These are phyloP conservation scores for Acleris sparsana DNA, from an alignment of 2,888 invertebrate genomes.

Conservation along the genomic window DNA sequence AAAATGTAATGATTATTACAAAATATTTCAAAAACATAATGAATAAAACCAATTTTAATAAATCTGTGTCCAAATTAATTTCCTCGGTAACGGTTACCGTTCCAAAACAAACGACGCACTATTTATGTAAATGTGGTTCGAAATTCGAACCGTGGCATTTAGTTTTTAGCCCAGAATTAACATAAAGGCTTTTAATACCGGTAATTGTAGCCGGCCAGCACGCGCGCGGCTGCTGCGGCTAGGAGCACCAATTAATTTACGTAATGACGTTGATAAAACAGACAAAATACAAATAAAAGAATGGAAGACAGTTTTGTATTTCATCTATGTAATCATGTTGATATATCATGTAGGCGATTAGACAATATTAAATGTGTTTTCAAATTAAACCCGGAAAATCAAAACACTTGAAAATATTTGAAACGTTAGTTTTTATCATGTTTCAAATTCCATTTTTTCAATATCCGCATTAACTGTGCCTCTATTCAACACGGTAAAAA, in stretches of 20 bases:
- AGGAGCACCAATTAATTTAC: conserved; percentile 15
- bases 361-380: too few species aligned
- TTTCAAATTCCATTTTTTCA: too few species aligned
- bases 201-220: conserved; percentile 14
- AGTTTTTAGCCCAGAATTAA: conserved; percentile 25
- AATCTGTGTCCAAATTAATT: not conserved
- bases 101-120: conserved; percentile 16
- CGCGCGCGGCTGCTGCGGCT: not conserved
- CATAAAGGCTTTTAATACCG: conserved; percentile 26
- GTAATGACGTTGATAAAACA: conserved; percentile 15
- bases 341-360: too few species aligned
- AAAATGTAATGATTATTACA: too few species aligned
- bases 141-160: conserved; percentile 18
- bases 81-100: not conserved
- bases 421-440: too few species aligned
- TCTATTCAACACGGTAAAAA: too few species aligned
- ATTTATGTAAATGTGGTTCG: conserved; percentile 16
- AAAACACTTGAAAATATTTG: too few species aligned
- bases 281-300: not conserved
- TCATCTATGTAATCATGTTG: not conserved
- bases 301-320: too few species aligned
- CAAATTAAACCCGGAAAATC: too few species aligned
- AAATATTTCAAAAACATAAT: too few species aligned
- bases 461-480: too few species aligned
- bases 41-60: too few species aligned